A percentile compares a stretch with the other conserved stretches of the same genome.
These are phyloP conservation scores for Heterotis niloticus DNA, from an alignment of 2,113 vertebrate species.

Conservation along the genomic window DNA sequence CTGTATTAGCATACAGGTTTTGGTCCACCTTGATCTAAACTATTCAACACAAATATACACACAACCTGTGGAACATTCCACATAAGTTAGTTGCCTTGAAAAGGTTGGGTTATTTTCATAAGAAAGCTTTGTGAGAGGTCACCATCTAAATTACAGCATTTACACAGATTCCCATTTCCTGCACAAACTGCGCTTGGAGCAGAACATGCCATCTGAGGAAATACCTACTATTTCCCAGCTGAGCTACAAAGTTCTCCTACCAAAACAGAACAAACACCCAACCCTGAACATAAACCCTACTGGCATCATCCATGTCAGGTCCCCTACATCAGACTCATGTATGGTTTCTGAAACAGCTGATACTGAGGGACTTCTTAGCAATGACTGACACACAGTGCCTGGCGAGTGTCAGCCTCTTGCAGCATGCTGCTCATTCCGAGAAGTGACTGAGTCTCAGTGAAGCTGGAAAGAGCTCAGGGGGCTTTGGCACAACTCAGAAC, in stretches of 20 bases:
- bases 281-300: slow-evolving; percentile 50
- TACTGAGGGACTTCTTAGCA: slow-evolving; percentile 71
- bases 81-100: neutral
- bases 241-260: neutral
- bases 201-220: too few relatives aligned
- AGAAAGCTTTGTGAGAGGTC: too few relatives aligned
- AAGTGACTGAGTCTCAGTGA: slow-evolving; percentile 68
- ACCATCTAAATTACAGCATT: too few relatives aligned
- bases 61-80: neutral
- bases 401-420: slow-evolving; percentile 80
- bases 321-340: slow-evolving; percentile 60
- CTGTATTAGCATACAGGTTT: neutral
- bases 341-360: slow-evolving; percentile 73
- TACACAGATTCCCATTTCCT: too few relatives aligned
- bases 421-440: slow-evolving; percentile 73
- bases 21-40: neutral
- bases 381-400: slow-evolving; percentile 80
- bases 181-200: too few relatives aligned
- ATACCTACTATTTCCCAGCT: neutral
- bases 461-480: slow-evolving; percentile 55
- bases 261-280: slow-evolving; percentile 50
- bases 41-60: neutral
- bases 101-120: neutral
- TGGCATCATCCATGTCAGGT: slow-evolving; percentile 53
- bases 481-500: slow-evolving; percentile 37